Percentiles rank a stretch among this genome's conserved stretches.
Evolutionary conservation across 1,140 invertebrate genomes (phyloP).

Genomic region (Lasioglossum albipes): DNA sequence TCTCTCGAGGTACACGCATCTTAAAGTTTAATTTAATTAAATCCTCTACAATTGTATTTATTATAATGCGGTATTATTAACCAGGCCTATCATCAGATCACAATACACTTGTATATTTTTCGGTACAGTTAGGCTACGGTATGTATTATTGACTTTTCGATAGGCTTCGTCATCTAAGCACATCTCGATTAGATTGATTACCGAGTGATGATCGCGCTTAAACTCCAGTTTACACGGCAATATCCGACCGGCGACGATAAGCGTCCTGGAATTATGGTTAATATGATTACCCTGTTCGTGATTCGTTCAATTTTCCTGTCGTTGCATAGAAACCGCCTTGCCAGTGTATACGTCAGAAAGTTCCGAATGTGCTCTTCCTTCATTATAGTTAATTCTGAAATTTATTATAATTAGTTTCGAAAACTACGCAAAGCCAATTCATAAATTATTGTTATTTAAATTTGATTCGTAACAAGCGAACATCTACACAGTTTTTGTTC

Average conservation of each 20-base stretch:
- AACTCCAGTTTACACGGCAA: slow-evolving; percentile 40
- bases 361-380: not conserved
- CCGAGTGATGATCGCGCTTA: slow-evolving; percentile 41
- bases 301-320: slow-evolving; percentile 33
- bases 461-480: no score
- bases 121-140: not conserved
- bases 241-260: slow-evolving; percentile 31
- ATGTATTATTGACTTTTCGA: slow-evolving; percentile 52
- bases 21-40: no score
- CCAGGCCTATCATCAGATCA: not conserved
- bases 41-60: not conserved
- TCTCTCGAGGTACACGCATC: no score
- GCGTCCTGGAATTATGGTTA: slow-evolving; percentile 33
- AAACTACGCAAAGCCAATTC: no score
- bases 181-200: slow-evolving; percentile 62
- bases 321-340: not conserved
- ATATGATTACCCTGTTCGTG: slow-evolving; percentile 37
- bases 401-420: no score
- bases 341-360: not conserved
- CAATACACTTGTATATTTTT: not conserved
- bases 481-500: no score
- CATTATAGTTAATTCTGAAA: no score
- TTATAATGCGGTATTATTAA: not conserved
- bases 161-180: slow-evolving; percentile 13
- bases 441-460: no score